Evolutionary conservation across 92 coral and sea anemone genomes (phyloP).

Genomic region (Epizoanthus stellaris): DNA sequence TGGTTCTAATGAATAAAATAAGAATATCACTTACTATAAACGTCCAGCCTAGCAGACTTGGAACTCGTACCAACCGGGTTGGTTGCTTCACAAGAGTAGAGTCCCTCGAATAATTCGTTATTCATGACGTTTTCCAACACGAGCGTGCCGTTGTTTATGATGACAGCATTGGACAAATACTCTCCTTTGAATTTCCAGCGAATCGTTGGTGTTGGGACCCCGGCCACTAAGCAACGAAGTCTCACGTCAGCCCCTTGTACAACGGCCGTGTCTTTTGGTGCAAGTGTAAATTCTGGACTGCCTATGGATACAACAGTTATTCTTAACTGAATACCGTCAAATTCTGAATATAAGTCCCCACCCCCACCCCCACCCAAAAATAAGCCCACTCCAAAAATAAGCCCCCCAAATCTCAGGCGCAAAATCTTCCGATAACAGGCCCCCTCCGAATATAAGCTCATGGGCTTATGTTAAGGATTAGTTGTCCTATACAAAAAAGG

Average conservation of each 20-base stretch:
- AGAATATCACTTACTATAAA: constrained; percentile 6
- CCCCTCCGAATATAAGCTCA: no score
- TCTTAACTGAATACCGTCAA: no score
- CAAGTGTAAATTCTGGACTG: constrained; percentile 3
- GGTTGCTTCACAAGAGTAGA: constrained; percentile 23
- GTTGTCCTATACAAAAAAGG: no score
- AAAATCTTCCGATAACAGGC: no score
- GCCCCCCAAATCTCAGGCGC: no score
- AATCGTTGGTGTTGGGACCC: constrained; percentile 16
- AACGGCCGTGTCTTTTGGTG: constrained; percentile 9
- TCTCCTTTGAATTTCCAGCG: constrained; percentile 33
- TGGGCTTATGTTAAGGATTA: no score
- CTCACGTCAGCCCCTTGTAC: background rate
- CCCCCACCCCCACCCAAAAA: no score
- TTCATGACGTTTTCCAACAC: constrained; percentile 15
- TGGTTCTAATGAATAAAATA: background rate
- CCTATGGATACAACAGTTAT: background rate
- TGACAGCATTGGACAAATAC: background rate
- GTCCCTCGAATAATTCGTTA: constrained; percentile 11
- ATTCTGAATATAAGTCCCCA: no score
- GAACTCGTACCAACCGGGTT: constrained; percentile 1
- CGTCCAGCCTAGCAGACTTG: constrained; percentile 6
- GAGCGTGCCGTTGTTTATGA: constrained; percentile 28
- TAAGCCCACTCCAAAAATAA: no score
- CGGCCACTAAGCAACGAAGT: background rate